These are phyloP conservation scores for Unio delphinus DNA, from an alignment of 2,888 invertebrate species.

Conservation along the genomic window DNA sequence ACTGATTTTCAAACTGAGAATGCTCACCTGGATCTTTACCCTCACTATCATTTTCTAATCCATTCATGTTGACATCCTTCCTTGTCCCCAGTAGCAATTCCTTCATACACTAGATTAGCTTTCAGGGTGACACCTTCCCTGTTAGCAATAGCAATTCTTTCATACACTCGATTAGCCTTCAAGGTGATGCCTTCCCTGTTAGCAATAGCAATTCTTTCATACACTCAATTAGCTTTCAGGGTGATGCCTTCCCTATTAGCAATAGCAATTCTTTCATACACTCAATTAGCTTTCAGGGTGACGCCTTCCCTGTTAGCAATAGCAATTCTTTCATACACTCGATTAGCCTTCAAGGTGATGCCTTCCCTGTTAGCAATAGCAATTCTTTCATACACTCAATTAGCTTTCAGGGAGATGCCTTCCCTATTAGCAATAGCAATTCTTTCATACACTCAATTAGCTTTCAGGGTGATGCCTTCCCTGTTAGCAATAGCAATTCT, in stretches of 20 bases:
- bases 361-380: slow-evolving; percentile 89
- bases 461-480: slow-evolving; percentile 81
- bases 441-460: slow-evolving; percentile 97
- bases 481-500: slow-evolving; percentile 97
- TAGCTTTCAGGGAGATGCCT: slow-evolving; percentile 89
- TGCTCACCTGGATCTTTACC: slow-evolving; percentile 52
- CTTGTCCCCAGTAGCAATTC: slow-evolving; percentile 75
- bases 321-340: slow-evolving; percentile 97
- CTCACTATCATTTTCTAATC: slow-evolving; percentile 97
- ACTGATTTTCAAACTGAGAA: too few relatives aligned
- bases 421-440: slow-evolving; percentile 94
- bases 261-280: too few relatives aligned
- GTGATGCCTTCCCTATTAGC: slow-evolving; percentile 73
- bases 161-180: slow-evolving; percentile 96
- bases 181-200: slow-evolving; percentile 85
- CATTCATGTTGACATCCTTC: slow-evolving; percentile 92
- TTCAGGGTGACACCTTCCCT: slow-evolving; percentile 84
- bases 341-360: slow-evolving; percentile 94
- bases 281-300: too few relatives aligned
- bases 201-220: slow-evolving; percentile 73
- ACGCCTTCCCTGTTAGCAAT: slow-evolving; percentile 82
- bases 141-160: slow-evolving; percentile 98
- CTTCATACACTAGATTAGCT: slow-evolving; percentile 97
- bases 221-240: too few relatives aligned
- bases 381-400: slow-evolving; percentile 97